Conservation (phyloP, 1,140 invertebrate genomes). For the Notospermus geniculatus region DNA sequence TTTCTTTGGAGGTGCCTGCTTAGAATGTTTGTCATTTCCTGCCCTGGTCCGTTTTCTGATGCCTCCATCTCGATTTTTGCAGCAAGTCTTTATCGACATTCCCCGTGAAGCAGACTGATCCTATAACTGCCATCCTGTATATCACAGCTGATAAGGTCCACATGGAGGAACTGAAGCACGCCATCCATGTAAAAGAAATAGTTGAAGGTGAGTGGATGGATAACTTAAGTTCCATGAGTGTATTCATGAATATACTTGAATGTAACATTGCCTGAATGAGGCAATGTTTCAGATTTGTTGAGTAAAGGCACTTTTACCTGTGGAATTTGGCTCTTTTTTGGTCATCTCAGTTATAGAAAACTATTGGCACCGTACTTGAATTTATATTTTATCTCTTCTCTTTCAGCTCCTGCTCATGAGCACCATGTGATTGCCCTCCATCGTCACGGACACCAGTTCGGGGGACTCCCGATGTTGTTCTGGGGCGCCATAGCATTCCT, state of each 20-base stretch:
- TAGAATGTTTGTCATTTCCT: no score
- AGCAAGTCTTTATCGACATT: conserved; percentile 56
- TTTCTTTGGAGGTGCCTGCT: no score
- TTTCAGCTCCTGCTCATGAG: conserved; percentile 84
- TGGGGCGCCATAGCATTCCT: conserved; percentile 88
- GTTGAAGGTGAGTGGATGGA: conserved; percentile 68
- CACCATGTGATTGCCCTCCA: conserved; percentile 88
- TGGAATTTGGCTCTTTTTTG: not conserved
- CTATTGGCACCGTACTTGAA: not conserved
- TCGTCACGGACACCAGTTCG: conserved; percentile 85
- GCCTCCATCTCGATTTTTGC: no score
- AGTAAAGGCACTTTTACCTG: conserved; percentile 2
- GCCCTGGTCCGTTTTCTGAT: no score
- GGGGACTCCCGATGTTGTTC: conserved; percentile 86
- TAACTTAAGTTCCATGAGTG: no score
- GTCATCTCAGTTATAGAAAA: not conserved
- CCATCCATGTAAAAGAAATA: conserved; percentile 81
- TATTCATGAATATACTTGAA: no score
- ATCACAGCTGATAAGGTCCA: conserved; percentile 87
- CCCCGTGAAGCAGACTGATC: conserved; percentile 90
- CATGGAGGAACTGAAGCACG: conserved; percentile 86
- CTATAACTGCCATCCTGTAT: conserved; percentile 87
- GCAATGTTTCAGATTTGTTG: no score
- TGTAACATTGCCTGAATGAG: no score
- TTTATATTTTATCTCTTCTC: conserved; percentile 19